phyloP scores from a whole-genome alignment of 2,113 vertebrate genomes.

The Erpornis zantholeuca region DNA sequence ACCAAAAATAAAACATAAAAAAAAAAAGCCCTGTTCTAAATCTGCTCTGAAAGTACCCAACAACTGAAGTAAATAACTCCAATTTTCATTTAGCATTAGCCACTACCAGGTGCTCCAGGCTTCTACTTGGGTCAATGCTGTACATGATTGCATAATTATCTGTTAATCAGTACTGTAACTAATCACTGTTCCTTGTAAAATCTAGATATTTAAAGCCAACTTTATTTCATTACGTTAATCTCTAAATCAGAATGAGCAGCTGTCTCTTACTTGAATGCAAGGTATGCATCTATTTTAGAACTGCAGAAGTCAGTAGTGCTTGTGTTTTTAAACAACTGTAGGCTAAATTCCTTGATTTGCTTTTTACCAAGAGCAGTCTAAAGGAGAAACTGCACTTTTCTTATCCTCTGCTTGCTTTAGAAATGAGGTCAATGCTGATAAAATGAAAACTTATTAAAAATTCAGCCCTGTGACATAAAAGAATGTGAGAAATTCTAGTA shows the following conservation, averaged over 20 bases:
- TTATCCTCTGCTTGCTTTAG: neutral
- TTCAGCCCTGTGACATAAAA: neutral
- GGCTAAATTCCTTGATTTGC: slow-evolving; percentile 56
- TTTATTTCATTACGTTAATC: slow-evolving; percentile 79
- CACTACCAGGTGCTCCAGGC: slow-evolving; percentile 37
- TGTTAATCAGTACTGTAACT: slow-evolving; percentile 61
- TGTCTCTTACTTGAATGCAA: slow-evolving; percentile 68
- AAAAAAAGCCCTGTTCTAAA: neutral
- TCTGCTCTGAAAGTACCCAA: slow-evolving; percentile 34
- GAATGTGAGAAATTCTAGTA: neutral
- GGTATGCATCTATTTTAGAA: slow-evolving; percentile 75
- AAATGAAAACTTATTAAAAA: slow-evolving; percentile 9
- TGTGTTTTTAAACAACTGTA: slow-evolving; percentile 66
- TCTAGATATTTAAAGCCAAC: slow-evolving; percentile 66
- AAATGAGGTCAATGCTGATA: neutral
- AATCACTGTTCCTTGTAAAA: slow-evolving; percentile 55
- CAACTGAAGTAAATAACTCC: slow-evolving; percentile 52
- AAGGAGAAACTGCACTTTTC: slow-evolving; percentile 25
- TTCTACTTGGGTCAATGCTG: slow-evolving; percentile 30
- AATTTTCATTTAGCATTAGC: slow-evolving; percentile 57
- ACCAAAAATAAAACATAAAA: neutral
- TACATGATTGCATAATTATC: slow-evolving; percentile 58
- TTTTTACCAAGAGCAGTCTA: slow-evolving; percentile 23
- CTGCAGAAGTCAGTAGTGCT: slow-evolving; percentile 54
- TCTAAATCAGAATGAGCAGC: slow-evolving; percentile 74